Evolutionary conservation across 2,888 invertebrate genomes (phyloP).

Genomic region (Euplagia quadripunctaria): DNA sequence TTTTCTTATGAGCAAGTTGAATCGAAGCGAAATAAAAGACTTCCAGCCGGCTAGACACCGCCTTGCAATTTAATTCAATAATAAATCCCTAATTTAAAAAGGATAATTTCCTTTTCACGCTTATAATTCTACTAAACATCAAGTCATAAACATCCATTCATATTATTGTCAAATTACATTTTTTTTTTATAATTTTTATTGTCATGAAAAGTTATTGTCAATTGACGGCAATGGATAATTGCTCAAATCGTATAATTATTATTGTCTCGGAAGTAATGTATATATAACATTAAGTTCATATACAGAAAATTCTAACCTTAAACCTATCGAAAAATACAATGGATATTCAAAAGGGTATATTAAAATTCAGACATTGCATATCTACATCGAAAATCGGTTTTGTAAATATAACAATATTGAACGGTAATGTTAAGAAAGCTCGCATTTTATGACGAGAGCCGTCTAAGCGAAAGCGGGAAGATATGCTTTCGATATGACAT

Average conservation of each 20-base stretch:
- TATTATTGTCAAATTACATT: slow-evolving; percentile 72
- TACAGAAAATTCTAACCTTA: slow-evolving; percentile 67
- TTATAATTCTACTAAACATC: slow-evolving; percentile 72
- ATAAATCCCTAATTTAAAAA: slow-evolving; percentile 56
- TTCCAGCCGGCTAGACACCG: slow-evolving; percentile 46
- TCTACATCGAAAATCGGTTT: slow-evolving; percentile 73
- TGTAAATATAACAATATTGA: slow-evolving; percentile 79
- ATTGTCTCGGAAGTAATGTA: slow-evolving; percentile 74
- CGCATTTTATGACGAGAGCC: slow-evolving; percentile 61
- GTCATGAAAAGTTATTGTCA: slow-evolving; percentile 65
- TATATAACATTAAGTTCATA: slow-evolving; percentile 43
- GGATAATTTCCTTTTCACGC: slow-evolving; percentile 54
- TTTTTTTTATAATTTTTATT: slow-evolving; percentile 63
- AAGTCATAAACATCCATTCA: slow-evolving; percentile 68
- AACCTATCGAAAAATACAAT: slow-evolving; percentile 81
- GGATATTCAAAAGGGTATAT: slow-evolving; percentile 73
- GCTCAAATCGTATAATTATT: slow-evolving; percentile 75
- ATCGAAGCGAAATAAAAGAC: slow-evolving; percentile 56
- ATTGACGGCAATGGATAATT: slow-evolving; percentile 82
- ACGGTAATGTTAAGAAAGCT: slow-evolving; percentile 72
- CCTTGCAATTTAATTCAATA: slow-evolving; percentile 45
- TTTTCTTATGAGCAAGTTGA: slow-evolving; percentile 26
- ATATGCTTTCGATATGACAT: slow-evolving; percentile 84
- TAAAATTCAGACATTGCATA: slow-evolving; percentile 69
- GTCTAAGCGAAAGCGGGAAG: slow-evolving; percentile 75